Conservation (phyloP, 2,888 invertebrate genomes). For the Eremobia ochroleuca region DNA sequence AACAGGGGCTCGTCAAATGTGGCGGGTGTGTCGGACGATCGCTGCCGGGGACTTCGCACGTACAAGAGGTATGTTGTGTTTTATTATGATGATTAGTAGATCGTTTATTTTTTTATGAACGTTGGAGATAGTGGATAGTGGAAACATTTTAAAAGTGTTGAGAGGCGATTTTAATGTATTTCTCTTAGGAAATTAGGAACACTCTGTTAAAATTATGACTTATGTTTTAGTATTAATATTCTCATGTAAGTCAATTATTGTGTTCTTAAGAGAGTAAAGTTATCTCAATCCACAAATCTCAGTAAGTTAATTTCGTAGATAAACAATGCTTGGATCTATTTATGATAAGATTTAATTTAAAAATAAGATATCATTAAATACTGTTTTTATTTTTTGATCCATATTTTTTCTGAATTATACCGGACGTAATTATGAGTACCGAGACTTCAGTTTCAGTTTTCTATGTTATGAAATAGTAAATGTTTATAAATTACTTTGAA, state of each 20-base stretch:
- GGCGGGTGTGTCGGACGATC: constrained; percentile 68
- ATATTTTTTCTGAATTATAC: neutral
- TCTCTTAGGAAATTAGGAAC: neutral
- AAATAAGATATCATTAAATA: neutral
- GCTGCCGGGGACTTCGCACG: constrained; percentile 65
- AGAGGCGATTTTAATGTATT: neutral
- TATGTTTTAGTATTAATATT: too few relatives aligned
- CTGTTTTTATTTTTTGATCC: neutral
- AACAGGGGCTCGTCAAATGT: constrained; percentile 71
- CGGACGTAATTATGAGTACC: neutral
- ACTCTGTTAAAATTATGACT: neutral
- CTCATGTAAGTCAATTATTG: neutral
- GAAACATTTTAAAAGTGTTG: neutral
- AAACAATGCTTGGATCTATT: neutral
- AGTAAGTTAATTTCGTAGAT: neutral
- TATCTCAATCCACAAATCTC: neutral
- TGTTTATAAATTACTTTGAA: neutral
- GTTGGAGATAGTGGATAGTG: constrained; percentile 6
- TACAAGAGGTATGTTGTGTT: constrained; percentile 57
- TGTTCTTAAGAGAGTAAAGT: neutral
- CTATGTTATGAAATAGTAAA: neutral
- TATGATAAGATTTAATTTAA: neutral
- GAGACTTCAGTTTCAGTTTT: neutral
- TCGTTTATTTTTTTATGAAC: constrained; percentile 5
- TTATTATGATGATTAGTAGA: constrained; percentile 3